These are phyloP conservation scores for Sceloporus tristichus DNA, from an alignment of 2,113 vertebrate genomes.

Conservation along the genomic window DNA sequence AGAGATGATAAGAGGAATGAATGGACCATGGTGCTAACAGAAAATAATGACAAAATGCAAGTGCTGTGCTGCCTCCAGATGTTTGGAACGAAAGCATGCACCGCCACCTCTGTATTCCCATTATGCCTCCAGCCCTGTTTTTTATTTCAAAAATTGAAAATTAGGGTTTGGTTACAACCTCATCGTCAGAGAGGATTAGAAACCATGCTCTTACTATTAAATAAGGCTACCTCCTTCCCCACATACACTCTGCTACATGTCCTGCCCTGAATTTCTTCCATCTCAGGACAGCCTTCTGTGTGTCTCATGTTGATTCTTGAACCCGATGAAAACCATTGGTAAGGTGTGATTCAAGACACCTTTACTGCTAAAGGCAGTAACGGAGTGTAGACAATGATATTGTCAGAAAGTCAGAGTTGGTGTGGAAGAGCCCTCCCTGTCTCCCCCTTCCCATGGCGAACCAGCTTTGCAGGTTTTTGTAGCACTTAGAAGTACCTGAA, in stretches of 20 bases:
- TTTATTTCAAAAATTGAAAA: background rate
- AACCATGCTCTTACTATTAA: background rate
- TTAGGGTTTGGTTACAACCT: background rate
- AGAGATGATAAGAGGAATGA: background rate
- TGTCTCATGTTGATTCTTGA: background rate
- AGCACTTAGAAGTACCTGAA: background rate
- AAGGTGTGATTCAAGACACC: background rate
- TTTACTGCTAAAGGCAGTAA: background rate
- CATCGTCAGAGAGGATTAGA: background rate
- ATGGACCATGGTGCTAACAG: no score
- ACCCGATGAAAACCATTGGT: background rate
- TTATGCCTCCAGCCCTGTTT: background rate
- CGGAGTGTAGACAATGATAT: background rate
- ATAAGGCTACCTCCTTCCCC: background rate
- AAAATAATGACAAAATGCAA: no score
- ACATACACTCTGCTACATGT: background rate
- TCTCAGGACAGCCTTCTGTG: no score
- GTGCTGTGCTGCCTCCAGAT: background rate
- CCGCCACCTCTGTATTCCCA: background rate
- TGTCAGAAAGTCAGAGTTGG: background rate
- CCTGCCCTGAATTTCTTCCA: no score
- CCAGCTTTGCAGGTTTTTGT: conserved; percentile 2
- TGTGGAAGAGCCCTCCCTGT: background rate
- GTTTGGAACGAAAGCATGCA: background rate
- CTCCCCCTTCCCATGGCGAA: background rate